These are phyloP conservation scores for Lasioglossum calceatum DNA, from an alignment of 2,888 invertebrate species.

Conservation along the genomic window DNA sequence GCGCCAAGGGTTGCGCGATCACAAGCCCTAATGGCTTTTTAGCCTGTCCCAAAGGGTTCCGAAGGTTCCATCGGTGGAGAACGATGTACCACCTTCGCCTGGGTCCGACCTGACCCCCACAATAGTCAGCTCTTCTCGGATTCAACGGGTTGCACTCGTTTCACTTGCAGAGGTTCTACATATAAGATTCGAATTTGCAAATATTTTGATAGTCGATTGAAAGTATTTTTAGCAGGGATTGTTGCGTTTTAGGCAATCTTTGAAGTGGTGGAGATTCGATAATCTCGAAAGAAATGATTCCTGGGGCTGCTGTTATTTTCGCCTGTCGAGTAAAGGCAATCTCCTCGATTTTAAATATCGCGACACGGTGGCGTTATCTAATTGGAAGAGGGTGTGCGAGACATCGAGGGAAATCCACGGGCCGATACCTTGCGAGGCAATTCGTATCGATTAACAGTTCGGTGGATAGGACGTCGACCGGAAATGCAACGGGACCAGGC, in stretches of 20 bases:
- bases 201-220: background rate
- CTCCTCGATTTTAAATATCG: slow-evolving; percentile 30
- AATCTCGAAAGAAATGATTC: background rate
- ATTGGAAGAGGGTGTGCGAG: slow-evolving; percentile 59
- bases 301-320: background rate
- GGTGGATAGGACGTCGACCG: slow-evolving; percentile 67
- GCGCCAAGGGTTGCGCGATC: slow-evolving; percentile 36
- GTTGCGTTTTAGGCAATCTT: background rate
- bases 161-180: background rate
- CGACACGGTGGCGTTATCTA: slow-evolving; percentile 64
- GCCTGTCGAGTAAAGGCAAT: background rate
- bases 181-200: background rate
- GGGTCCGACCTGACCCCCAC: background rate
- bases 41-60: background rate
- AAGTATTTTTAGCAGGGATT: background rate
- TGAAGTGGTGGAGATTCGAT: background rate
- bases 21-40: slow-evolving; percentile 22
- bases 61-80: background rate
- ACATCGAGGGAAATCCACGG: slow-evolving; percentile 63
- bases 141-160: background rate
- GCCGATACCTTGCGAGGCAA: slow-evolving; percentile 67
- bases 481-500: slow-evolving; percentile 40
- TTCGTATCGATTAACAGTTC: slow-evolving; percentile 80
- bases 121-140: background rate
- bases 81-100: background rate